Percentiles rank a stretch among this genome's conserved stretches.
phyloP scores from a whole-genome alignment of 64 coral and sea anemone species.

The Porites lutea region DNA sequence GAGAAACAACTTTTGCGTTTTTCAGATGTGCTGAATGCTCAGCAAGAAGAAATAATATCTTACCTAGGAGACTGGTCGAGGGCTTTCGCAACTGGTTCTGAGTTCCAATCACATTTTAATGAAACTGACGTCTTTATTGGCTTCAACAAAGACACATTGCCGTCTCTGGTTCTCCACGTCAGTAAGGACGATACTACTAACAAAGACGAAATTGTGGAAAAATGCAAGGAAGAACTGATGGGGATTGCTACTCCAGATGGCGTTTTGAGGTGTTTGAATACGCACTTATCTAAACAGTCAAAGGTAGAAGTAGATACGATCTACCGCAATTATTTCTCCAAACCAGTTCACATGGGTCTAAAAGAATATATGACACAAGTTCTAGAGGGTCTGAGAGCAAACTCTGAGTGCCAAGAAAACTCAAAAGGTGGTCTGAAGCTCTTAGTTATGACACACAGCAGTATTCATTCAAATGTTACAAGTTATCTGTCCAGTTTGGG shows the following conservation, averaged over 20 bases:
- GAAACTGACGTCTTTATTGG: slow-evolving; percentile 64
- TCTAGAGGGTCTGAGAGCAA: not conserved
- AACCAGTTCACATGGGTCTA: slow-evolving; percentile 77
- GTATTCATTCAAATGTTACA: slow-evolving; percentile 66
- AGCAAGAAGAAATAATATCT: slow-evolving; percentile 45
- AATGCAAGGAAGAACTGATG: slow-evolving; percentile 79
- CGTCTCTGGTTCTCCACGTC: slow-evolving; percentile 62
- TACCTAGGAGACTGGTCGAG: slow-evolving; percentile 43
- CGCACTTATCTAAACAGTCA: not conserved
- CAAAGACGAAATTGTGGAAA: slow-evolving; percentile 46
- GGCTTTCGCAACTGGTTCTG: slow-evolving; percentile 51
- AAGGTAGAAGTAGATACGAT: slow-evolving; percentile 49
- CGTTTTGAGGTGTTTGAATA: slow-evolving; percentile 58
- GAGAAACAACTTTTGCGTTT: slow-evolving; percentile 79
- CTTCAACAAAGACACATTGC: slow-evolving; percentile 68
- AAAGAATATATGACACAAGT: slow-evolving; percentile 38
- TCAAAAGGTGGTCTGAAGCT: slow-evolving; percentile 21
- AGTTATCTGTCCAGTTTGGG: slow-evolving; percentile 53
- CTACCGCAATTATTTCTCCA: slow-evolving; percentile 60
- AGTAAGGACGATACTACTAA: slow-evolving; percentile 1
- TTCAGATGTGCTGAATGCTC: slow-evolving; percentile 49
- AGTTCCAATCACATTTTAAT: slow-evolving; percentile 19
- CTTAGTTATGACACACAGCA: slow-evolving; percentile 82
- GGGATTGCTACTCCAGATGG: slow-evolving; percentile 80
- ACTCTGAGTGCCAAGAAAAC: not conserved